A percentile compares a stretch with the other conserved stretches of the same genome.
These are phyloP conservation scores for Nothobranchius kuhntae DNA, from an alignment of 2,113 vertebrate genomes.

Conservation along the genomic window DNA sequence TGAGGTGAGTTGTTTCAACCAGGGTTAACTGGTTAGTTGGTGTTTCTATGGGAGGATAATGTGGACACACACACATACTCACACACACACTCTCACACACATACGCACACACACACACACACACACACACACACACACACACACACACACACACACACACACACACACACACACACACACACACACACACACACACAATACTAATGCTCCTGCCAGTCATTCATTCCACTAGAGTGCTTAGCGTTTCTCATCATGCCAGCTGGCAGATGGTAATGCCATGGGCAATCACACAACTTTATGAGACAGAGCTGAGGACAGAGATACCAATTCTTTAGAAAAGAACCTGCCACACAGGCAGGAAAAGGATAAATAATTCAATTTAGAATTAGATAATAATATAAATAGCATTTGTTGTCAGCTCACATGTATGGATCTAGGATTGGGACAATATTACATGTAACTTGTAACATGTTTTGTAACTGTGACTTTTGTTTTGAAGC, in stretches of 20 bases:
- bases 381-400: not conserved
- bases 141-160: not conserved
- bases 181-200: constrained; percentile 17
- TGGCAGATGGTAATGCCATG: constrained; percentile 78
- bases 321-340: constrained; percentile 5
- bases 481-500: too few species aligned
- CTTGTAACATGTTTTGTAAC: too few species aligned
- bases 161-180: not conserved
- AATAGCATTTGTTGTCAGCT: not conserved
- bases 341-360: not conserved
- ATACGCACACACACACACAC: too few species aligned
- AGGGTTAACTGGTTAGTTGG: constrained; percentile 24
- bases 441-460: too few species aligned
- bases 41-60: constrained; percentile 8
- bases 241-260: constrained; percentile 66
- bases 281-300: constrained; percentile 78
- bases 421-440: not conserved
- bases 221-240: constrained; percentile 68
- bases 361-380: constrained; percentile 1
- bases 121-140: too few species aligned
- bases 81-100: not conserved
- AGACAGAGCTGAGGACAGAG: constrained; percentile 46
- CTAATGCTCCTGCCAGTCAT: constrained; percentile 51
- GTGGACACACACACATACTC: constrained; percentile 6
- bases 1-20: constrained; percentile 45